Conservation (phyloP, 2,888 invertebrate species). For the Lomographa bimaculata region DNA sequence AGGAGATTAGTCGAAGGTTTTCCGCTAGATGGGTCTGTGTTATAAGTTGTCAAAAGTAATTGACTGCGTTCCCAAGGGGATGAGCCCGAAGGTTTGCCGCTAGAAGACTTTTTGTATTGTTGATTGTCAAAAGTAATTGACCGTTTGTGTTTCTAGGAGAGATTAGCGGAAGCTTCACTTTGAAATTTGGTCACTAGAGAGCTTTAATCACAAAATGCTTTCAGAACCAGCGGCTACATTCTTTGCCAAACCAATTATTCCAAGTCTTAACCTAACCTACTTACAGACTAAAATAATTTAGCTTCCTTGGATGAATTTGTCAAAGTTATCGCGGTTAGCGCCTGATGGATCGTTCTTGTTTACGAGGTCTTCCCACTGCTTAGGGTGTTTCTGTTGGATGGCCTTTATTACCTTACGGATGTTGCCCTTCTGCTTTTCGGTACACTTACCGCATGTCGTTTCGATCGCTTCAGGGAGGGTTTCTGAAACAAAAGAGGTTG, state of each 20-base stretch:
- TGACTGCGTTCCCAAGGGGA: too few relatives aligned
- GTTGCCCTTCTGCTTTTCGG: conserved; percentile 85
- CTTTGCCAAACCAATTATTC: conserved; percentile 4
- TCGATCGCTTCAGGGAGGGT: conserved; percentile 87
- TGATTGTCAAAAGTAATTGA: too few relatives aligned
- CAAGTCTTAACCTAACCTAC: conserved; percentile 17
- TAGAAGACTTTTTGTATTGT: too few relatives aligned
- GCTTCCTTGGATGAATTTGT: conserved; percentile 71
- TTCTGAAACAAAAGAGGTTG: conserved; percentile 76
- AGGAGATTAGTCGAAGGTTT: too few relatives aligned
- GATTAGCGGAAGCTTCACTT: too few relatives aligned
- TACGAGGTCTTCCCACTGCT: conserved; percentile 87
- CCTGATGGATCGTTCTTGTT: conserved; percentile 88
- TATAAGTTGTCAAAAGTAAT: too few relatives aligned
- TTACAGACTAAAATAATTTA: conserved; percentile 38
- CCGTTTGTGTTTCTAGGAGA: too few relatives aligned
- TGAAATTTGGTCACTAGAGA: too few relatives aligned
- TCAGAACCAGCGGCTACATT: conserved; percentile 2
- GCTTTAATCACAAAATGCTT: conserved; percentile 28
- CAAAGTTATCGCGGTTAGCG: conserved; percentile 85
- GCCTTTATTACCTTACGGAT: conserved; percentile 85
- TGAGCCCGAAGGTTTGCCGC: too few relatives aligned
- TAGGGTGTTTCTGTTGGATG: conserved; percentile 86
- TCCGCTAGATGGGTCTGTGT: too few relatives aligned
- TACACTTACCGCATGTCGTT: conserved; percentile 87